Evolutionary conservation across 2,888 invertebrate species (phyloP).

Genomic region (Amblyteles armatorius): DNA sequence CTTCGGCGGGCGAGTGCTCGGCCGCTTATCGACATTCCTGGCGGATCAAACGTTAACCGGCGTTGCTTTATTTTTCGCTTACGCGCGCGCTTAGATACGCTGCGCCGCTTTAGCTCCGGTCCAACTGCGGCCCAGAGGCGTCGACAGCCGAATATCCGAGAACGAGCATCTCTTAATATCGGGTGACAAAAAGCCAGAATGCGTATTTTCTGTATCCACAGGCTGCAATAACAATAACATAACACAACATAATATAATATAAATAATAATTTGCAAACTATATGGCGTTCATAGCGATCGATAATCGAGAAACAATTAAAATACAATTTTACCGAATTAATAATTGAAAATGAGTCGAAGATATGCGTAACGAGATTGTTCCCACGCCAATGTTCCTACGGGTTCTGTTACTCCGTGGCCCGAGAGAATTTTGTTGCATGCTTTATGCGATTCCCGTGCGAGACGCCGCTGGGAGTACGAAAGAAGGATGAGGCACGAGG

Average conservation of each 20-base stretch:
- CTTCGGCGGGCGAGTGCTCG: slow-evolving; percentile 29
- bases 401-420: slow-evolving; percentile 19
- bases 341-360: neutral
- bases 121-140: slow-evolving; percentile 12
- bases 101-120: slow-evolving; percentile 22
- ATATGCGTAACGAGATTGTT: neutral
- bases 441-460: slow-evolving; percentile 72
- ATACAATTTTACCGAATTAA: neutral
- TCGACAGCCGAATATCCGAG: neutral
- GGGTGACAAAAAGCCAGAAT: too few relatives aligned
- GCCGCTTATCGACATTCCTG: slow-evolving; percentile 57
- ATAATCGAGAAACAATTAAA: neutral
- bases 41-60: slow-evolving; percentile 61
- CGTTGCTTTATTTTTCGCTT: slow-evolving; percentile 49
- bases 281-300: neutral
- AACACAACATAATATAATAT: too few relatives aligned
- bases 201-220: too few relatives aligned
- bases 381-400: slow-evolving; percentile 20
- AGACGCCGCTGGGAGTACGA: slow-evolving; percentile 5
- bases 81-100: slow-evolving; percentile 26
- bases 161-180: too few relatives aligned
- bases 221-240: too few relatives aligned
- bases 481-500: slow-evolving; percentile 19
- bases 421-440: slow-evolving; percentile 73
- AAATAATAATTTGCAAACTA: too few relatives aligned